These are phyloP conservation scores for Dryobotodes eremita DNA, from an alignment of 2,888 invertebrate genomes.

Conservation along the genomic window DNA sequence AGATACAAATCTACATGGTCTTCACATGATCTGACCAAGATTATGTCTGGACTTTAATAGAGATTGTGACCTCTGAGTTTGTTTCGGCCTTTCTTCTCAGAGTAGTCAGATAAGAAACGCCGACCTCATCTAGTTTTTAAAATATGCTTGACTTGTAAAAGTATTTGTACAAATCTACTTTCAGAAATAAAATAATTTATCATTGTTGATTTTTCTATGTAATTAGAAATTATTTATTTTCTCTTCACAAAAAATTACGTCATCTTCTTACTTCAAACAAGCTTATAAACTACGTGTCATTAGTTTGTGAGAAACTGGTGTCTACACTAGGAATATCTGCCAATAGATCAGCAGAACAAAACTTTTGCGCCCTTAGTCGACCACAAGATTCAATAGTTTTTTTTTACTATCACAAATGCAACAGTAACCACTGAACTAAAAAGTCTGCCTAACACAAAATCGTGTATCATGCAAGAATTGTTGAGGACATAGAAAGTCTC, in stretches of 20 bases:
- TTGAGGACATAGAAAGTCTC: slow-evolving; percentile 8
- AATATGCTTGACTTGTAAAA: too few relatives aligned
- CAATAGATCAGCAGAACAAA: not conserved
- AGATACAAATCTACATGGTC: too few relatives aligned
- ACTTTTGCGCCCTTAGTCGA: not conserved
- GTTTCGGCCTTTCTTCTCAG: too few relatives aligned
- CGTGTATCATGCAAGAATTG: not conserved
- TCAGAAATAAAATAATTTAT: too few relatives aligned
- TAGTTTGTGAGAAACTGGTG: not conserved
- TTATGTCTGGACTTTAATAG: too few relatives aligned
- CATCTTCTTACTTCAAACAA: not conserved
- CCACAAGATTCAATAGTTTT: not conserved
- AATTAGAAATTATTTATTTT: accelerated
- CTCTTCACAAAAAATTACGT: not conserved
- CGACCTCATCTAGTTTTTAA: too few relatives aligned
- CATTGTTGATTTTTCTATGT: not conserved
- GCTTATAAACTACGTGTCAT: not conserved
- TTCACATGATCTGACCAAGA: too few relatives aligned
- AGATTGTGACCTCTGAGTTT: too few relatives aligned
- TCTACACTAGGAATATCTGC: not conserved
- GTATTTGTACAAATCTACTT: too few relatives aligned
- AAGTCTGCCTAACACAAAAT: not conserved
- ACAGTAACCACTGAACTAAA: not conserved
- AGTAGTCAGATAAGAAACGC: too few relatives aligned
- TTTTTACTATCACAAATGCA: not conserved